Base-by-base conservation (phyloP, 2,797 vertebrate genomes). In the Phoebastria nigripes region DNA sequence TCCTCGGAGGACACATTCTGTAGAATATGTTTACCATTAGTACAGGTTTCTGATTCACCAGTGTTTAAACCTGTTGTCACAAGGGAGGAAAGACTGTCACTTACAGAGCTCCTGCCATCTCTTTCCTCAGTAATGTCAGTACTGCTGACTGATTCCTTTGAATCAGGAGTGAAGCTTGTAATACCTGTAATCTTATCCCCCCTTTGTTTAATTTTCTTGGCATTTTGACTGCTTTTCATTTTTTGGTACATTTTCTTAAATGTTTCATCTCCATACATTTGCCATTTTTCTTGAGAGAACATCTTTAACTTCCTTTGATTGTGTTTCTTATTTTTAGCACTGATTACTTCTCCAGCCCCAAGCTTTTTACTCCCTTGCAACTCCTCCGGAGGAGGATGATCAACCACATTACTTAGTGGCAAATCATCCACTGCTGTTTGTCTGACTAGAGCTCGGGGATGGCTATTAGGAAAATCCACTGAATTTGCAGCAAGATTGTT, bases 241-340 rank as follows among this genome's bases (percentile, higher is more conserved):
- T 98, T 97, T 82, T 97, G 98, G 95, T 99, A 99, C 85, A 99
- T 98, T 96, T 99, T 99, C 96, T 98, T 98, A 87, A 99, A 99
- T 0, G 99, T 99, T 82, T 99, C 99, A 2, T 98, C 98, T 72
- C 99, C 99, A 8, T 99, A 99, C 96, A 99, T 98, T 95, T 99
- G 99, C 99, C 99, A 99, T 97, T 99, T 99, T 95, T 99, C 98
- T 97, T 99, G 99, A 49, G 99, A 98, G 94, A 99, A 99, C 97
- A 99, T 99, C 96, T 98, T 98, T 37, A 97, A 29, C 96, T 98
- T 99, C 96, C 98, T 99, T 86, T 98, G 98, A 65, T 96, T 92
- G 25, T 97, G 91, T 96, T 98, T 99, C 97, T 98, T 99, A 76
- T 94, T 97, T 59, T 97, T 98, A 85, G 96, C 59, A 37, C 97